Evolutionary conservation across 1,140 invertebrate species (phyloP).

Genomic region (Drosophila orosa): DNA sequence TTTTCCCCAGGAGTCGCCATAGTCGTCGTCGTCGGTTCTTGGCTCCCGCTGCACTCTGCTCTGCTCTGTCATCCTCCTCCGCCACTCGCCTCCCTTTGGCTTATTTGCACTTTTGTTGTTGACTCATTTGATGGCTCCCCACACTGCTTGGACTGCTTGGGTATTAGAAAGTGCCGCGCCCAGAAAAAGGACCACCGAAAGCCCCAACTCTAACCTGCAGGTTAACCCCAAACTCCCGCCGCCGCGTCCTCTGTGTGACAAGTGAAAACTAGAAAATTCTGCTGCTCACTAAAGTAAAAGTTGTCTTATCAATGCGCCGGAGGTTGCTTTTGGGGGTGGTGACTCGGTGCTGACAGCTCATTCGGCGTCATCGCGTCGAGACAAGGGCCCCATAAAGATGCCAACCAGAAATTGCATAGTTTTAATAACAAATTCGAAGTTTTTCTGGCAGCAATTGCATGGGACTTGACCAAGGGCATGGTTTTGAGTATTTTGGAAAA

Average conservation of each 20-base stretch:
- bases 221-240: conserved; percentile 4
- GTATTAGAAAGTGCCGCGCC: conserved; percentile 57
- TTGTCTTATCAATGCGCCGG: conserved; percentile 51
- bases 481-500: background rate
- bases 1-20: conserved; percentile 47
- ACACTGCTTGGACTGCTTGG: conserved; percentile 13
- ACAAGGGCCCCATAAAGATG: conserved; percentile 32
- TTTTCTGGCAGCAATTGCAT: conserved; percentile 29
- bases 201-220: background rate
- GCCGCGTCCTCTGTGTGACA: conserved; percentile 51
- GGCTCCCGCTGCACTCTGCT: conserved; percentile 37
- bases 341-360: conserved; percentile 11
- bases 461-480: conserved; percentile 60
- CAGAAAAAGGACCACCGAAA: conserved; percentile 9
- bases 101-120: conserved; percentile 62
- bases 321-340: background rate
- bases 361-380: conserved; percentile 39
- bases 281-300: conserved; percentile 69
- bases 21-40: conserved; percentile 12
- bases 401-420: conserved; percentile 28
- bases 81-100: conserved; percentile 23
- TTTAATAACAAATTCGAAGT: conserved; percentile 18
- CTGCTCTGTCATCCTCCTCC: conserved; percentile 3
- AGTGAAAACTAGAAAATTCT: conserved; percentile 73
- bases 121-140: conserved; percentile 54